Percentiles rank a stretch among this genome's conserved stretches.
Conservation (phyloP, 2,113 vertebrate species). For the Terrapene triunguis region DNA sequence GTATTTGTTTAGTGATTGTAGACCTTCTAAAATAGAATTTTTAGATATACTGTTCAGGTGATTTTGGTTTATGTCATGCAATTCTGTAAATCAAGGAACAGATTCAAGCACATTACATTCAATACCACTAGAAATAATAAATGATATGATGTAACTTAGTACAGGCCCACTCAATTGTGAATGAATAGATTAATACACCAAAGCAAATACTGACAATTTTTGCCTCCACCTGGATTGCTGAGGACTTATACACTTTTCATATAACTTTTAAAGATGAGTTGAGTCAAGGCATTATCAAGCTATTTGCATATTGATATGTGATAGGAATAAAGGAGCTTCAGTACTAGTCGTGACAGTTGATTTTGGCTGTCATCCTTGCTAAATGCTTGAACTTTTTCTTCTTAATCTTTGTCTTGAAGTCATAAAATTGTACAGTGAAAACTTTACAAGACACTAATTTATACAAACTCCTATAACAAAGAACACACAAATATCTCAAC, state of each 20-base stretch:
- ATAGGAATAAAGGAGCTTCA: neutral
- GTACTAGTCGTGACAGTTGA: neutral
- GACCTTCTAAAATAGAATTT: neutral
- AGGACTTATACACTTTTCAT: neutral
- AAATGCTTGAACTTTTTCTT: neutral
- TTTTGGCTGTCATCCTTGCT: neutral
- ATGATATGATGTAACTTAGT: neutral
- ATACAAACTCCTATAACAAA: neutral
- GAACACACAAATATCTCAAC: neutral
- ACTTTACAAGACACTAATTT: neutral
- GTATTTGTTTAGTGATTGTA: neutral
- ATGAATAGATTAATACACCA: conserved; percentile 21
- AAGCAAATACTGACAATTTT: conserved; percentile 1
- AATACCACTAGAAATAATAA: neutral
- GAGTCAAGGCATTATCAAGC: neutral
- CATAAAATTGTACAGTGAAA: neutral
- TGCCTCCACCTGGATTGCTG: neutral
- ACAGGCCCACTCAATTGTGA: neutral
- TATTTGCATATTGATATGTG: neutral
- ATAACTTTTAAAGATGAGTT: neutral
- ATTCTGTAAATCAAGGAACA: conserved; percentile 8
- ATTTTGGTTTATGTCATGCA: conserved; percentile 27
- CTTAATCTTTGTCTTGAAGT: neutral
- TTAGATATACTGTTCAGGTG: neutral
- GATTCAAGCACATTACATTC: conserved; percentile 1